Evolutionary conservation across 2,888 invertebrate genomes (phyloP).

Genomic region (Caenorhabditis sulstoni): DNA sequence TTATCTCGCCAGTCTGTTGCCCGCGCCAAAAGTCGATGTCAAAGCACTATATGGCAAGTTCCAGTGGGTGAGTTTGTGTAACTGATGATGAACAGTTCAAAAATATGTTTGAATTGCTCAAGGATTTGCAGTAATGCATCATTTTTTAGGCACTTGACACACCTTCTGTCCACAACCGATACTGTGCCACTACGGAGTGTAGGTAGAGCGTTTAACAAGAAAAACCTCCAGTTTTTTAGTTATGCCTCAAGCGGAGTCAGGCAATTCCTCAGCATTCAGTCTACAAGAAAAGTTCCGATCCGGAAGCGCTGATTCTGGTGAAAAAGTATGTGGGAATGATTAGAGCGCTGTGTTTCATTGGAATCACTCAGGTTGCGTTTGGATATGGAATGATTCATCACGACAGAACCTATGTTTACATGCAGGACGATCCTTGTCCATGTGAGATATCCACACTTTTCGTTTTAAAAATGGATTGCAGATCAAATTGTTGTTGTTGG

Average conservation of each 20-base stretch:
- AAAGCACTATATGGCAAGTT: conserved; percentile 70
- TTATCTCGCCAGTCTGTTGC: conserved; percentile 71
- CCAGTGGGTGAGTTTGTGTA: conserved; percentile 67
- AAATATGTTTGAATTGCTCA: too few relatives aligned
- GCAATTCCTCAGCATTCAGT: conserved; percentile 66
- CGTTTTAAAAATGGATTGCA: conserved; percentile 12
- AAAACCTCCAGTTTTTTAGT: conserved; percentile 53
- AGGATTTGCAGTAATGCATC: too few relatives aligned
- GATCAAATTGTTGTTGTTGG: conserved; percentile 70
- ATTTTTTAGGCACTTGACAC: conserved; percentile 73
- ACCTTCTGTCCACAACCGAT: conserved; percentile 71
- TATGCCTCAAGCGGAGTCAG: conserved; percentile 63
- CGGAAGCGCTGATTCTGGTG: conserved; percentile 61
- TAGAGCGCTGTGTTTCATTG: too few relatives aligned
- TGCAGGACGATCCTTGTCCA: conserved; percentile 73
- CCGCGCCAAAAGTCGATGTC: conserved; percentile 66
- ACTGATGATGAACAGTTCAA: too few relatives aligned
- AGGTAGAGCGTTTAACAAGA: neutral
- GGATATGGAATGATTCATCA: conserved; percentile 70
- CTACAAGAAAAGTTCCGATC: conserved; percentile 68
- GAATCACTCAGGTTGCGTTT: conserved; percentile 61
- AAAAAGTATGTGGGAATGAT: too few relatives aligned
- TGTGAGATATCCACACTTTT: too few relatives aligned
- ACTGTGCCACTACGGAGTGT: conserved; percentile 74
- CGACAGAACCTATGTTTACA: conserved; percentile 68